Evolutionary conservation across 1,140 invertebrate genomes (phyloP).

Genomic region (Neodiprion fabricii): DNA sequence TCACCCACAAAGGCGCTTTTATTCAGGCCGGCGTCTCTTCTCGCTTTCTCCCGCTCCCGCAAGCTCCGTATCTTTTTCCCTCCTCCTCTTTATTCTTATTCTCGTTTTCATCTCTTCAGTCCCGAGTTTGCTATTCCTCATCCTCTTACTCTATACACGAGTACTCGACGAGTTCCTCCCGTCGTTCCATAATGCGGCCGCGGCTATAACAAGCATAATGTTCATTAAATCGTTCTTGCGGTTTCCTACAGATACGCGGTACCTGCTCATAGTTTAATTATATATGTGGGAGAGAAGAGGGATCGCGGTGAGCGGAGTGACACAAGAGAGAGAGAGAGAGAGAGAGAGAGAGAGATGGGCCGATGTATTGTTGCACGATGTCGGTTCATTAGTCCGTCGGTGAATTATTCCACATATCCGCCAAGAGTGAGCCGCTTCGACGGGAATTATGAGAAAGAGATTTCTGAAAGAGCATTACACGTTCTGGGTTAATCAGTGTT

Average conservation of each 20-base stretch:
- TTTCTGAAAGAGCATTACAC: no score
- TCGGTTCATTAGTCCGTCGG: conserved; percentile 41
- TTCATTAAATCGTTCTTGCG: conserved; percentile 39
- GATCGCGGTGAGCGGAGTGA: conserved; percentile 3
- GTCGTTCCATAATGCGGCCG: conserved; percentile 31
- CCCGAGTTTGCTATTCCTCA: neutral
- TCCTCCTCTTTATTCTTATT: neutral
- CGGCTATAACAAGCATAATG: conserved; percentile 40
- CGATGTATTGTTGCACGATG: conserved; percentile 39
- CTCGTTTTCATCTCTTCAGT: neutral
- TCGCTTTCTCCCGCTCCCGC: neutral
- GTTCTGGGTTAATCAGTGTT: no score
- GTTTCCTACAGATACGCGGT: no score
- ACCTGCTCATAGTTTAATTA: no score
- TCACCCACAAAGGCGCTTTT: conserved; percentile 38
- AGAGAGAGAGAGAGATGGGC: no score
- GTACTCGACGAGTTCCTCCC: no score
- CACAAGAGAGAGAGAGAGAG: neutral
- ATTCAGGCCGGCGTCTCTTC: conserved; percentile 16
- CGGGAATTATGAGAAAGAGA: conserved; percentile 3
- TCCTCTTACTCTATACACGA: conserved; percentile 21
- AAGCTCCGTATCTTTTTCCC: neutral
- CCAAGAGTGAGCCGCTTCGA: neutral
- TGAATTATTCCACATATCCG: conserved; percentile 34
- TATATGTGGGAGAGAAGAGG: neutral